Percentiles rank a stretch among this genome's conserved stretches.
phyloP scores from a whole-genome alignment of 2,113 vertebrate genomes.

The Plecotus auritus region DNA sequence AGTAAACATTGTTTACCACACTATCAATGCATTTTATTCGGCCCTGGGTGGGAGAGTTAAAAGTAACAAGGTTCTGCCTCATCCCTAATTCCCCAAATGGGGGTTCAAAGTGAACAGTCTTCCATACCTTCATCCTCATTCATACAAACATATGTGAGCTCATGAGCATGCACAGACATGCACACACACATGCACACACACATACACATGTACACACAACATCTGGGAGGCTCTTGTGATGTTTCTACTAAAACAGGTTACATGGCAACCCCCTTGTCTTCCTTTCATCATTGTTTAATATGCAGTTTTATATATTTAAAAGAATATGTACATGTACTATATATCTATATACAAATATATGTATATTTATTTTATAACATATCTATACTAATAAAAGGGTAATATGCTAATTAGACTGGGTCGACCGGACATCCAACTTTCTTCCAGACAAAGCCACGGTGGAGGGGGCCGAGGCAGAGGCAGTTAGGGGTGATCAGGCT shows the following conservation, averaged over 20 bases:
- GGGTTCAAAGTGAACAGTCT: not conserved
- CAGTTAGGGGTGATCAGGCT: too few relatives aligned
- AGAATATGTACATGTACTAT: too few relatives aligned
- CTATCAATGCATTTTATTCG: not conserved
- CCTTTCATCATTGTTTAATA: not conserved
- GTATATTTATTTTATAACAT: not conserved
- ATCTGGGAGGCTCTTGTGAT: not conserved
- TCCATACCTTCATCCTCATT: not conserved
- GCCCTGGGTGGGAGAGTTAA: not conserved
- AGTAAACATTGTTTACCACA: not conserved
- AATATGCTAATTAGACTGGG: too few relatives aligned
- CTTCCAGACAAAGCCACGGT: too few relatives aligned
- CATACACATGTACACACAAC: not conserved
- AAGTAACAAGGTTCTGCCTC: not conserved
- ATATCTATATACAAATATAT: too few relatives aligned
- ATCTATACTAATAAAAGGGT: too few relatives aligned
- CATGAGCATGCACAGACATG: too few relatives aligned
- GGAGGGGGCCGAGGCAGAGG: too few relatives aligned
- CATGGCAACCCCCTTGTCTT: not conserved
- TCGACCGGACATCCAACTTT: too few relatives aligned
- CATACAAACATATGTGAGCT: not conserved
- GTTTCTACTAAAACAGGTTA: not conserved
- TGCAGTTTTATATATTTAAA: not conserved
- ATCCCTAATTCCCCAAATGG: not conserved
- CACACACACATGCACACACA: not conserved